phyloP scores from a whole-genome alignment of 2,888 invertebrate genomes.

The Eudasyphora cyanicolor region DNA sequence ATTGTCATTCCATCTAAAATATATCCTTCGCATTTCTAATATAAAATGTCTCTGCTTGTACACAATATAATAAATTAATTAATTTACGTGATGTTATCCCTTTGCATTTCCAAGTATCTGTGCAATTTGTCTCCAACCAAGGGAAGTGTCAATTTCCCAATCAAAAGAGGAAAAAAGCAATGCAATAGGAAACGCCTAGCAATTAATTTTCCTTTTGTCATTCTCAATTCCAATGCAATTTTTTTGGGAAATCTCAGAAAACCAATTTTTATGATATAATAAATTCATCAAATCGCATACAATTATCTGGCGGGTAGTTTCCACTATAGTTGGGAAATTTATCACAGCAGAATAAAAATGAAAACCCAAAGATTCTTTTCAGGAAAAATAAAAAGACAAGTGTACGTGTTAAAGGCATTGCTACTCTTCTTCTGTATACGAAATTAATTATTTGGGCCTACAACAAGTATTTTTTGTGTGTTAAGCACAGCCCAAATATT shows the following conservation, averaged over 20 bases:
- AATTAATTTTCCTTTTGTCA: too few species aligned
- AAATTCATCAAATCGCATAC: neutral
- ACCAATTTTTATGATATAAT: constrained; percentile 7
- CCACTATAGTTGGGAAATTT: neutral
- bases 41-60: too few species aligned
- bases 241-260: neutral
- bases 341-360: neutral
- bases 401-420: constrained; percentile 20
- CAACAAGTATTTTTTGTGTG: constrained; percentile 58
- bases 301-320: neutral
- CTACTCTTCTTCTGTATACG: too few species aligned
- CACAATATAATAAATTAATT: too few species aligned
- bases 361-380: constrained; percentile 11
- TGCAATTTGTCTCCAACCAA: too few species aligned
- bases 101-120: too few species aligned
- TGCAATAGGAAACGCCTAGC: too few species aligned
- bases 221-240: neutral
- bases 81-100: too few species aligned
- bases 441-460: constrained; percentile 55
- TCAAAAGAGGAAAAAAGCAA: neutral
- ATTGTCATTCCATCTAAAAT: too few species aligned
- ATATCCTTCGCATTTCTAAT: too few species aligned
- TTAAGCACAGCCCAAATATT: constrained; percentile 61
- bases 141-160: neutral
- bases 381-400: neutral